phyloP scores from a whole-genome alignment of 2,113 vertebrate genomes.

The Ictalurus furcatus region DNA sequence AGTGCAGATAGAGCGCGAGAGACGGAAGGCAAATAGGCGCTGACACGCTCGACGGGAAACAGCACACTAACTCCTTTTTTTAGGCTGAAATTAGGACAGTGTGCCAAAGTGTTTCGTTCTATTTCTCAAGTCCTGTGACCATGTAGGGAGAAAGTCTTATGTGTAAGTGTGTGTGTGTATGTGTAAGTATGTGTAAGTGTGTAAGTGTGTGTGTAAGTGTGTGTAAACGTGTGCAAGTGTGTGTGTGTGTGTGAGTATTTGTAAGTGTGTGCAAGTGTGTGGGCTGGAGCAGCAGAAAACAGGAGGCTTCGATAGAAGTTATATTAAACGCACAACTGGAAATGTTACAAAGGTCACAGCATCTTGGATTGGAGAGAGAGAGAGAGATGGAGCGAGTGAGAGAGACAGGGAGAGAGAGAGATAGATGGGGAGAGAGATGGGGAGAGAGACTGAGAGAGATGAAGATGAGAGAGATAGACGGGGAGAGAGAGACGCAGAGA shows the following conservation, averaged over 20 bases:
- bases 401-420: no score
- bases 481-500: no score
- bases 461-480: no score
- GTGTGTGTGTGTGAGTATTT: not conserved
- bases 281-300: not conserved
- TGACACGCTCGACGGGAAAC: constrained; percentile 49
- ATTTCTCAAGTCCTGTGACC: constrained; percentile 42
- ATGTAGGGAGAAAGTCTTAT: constrained; percentile 49
- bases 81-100: constrained; percentile 59
- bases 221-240: not conserved
- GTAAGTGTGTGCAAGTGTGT: no score
- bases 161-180: constrained; percentile 13
- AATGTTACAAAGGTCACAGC: constrained; percentile 34
- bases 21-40: constrained; percentile 46
- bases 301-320: not conserved
- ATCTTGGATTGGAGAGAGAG: not conserved
- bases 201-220: no score
- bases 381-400: no score
- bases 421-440: no score
- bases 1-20: constrained; percentile 55
- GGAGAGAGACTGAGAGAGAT: no score
- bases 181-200: not conserved
- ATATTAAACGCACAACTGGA: not conserved
- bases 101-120: constrained; percentile 48
- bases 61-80: constrained; percentile 44